Evolutionary conservation across 2,888 invertebrate genomes (phyloP).

Genomic region (Drosophila setosimentum): DNA sequence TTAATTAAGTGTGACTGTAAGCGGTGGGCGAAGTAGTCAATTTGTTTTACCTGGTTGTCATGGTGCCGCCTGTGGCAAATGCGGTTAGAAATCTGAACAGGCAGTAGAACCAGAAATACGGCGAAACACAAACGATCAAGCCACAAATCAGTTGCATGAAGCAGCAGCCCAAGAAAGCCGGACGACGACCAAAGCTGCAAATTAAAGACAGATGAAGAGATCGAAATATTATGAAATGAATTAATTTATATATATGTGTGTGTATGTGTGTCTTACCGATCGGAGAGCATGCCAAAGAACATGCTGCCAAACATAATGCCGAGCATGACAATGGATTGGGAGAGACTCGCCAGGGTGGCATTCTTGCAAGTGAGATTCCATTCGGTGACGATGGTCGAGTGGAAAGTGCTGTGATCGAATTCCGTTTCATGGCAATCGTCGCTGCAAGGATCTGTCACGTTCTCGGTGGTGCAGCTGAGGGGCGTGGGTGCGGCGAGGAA

Average conservation of each 20-base stretch:
- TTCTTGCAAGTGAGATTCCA: constrained; percentile 89
- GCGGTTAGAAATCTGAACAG: constrained; percentile 90
- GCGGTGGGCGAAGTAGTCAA: background rate
- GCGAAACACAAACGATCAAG: constrained; percentile 89
- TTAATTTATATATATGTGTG: background rate
- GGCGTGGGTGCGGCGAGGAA: constrained; percentile 90
- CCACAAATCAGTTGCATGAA: constrained; percentile 90
- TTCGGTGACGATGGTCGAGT: constrained; percentile 90
- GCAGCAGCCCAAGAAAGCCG: constrained; percentile 90
- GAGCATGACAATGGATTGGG: constrained; percentile 92
- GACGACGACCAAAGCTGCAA: constrained; percentile 90
- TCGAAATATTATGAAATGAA: background rate
- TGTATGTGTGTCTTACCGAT: constrained; percentile 90
- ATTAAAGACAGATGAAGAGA: background rate
- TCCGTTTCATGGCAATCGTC: constrained; percentile 86
- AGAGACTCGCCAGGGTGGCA: constrained; percentile 89
- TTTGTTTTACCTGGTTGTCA: constrained; percentile 88
- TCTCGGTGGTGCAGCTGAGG: constrained; percentile 86
- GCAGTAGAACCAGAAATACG: constrained; percentile 89
- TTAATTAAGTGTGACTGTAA: background rate
- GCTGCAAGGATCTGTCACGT: constrained; percentile 85
- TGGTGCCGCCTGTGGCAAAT: constrained; percentile 92
- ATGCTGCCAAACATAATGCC: constrained; percentile 92
- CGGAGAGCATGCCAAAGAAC: constrained; percentile 91
- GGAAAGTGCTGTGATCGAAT: constrained; percentile 89